phyloP scores from a whole-genome alignment of 2,113 vertebrate genomes.

The Quiscalus mexicanus region DNA sequence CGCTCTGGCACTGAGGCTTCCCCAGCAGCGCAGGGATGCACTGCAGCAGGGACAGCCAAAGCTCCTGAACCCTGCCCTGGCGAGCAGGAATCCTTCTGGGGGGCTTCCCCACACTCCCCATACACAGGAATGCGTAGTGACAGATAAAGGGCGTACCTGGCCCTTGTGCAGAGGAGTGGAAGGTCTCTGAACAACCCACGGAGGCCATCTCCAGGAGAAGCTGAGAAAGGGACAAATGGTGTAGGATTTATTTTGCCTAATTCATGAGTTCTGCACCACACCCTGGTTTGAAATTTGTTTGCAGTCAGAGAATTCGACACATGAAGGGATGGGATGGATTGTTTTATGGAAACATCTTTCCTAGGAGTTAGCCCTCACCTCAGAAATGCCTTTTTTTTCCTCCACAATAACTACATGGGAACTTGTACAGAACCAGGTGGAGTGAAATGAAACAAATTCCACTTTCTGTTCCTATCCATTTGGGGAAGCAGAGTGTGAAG shows the following conservation, averaged over 20 bases:
- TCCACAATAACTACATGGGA: background rate
- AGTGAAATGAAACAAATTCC: background rate
- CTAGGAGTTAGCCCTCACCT: background rate
- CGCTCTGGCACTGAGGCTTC: rapidly evolving
- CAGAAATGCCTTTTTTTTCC: background rate
- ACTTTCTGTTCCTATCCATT: background rate
- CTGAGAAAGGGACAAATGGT: background rate
- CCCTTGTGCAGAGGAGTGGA: background rate
- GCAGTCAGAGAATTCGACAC: background rate
- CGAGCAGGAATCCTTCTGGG: background rate
- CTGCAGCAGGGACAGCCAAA: background rate
- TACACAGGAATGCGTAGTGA: rapidly evolving
- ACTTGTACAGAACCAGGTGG: background rate
- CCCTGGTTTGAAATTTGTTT: background rate
- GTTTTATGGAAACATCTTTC: background rate
- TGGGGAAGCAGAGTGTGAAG: slow-evolving; percentile 11
- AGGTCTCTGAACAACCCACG: rapidly evolving
- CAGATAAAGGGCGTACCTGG: background rate
- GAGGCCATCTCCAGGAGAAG: background rate
- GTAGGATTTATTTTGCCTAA: background rate
- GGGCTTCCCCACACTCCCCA: background rate
- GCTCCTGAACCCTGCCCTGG: background rate
- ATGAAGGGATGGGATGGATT: background rate
- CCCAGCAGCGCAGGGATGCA: background rate
- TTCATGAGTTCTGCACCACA: background rate